Percentiles rank a stretch among this genome's conserved stretches.
phyloP scores from a whole-genome alignment of 2,113 vertebrate species.

The Campylomormyrus tamandua region DNA sequence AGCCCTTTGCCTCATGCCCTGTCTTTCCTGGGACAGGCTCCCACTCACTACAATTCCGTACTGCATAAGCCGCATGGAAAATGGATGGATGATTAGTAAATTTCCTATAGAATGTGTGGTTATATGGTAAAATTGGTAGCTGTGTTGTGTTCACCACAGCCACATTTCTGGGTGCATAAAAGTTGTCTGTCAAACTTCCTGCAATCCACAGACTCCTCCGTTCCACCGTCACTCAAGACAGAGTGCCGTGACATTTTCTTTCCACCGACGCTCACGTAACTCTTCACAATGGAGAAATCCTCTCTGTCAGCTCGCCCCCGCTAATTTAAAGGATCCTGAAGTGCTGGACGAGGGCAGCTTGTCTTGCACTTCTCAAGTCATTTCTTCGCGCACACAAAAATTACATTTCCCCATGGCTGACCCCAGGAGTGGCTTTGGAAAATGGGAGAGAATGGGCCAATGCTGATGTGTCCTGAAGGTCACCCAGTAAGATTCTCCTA shows the following conservation, averaged over 20 bases:
- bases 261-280: neutral
- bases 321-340: conserved; percentile 15
- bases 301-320: neutral
- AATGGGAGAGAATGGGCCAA: neutral
- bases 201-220: neutral
- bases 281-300: neutral
- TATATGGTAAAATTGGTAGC: neutral
- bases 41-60: neutral
- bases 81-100: neutral
- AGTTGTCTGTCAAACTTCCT: neutral
- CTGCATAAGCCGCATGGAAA: neutral
- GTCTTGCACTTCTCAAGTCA: conserved; percentile 10
- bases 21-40: neutral
- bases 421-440: neutral
- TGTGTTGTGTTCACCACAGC: neutral
- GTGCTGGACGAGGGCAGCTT: conserved; percentile 6
- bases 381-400: conserved; percentile 11
- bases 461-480: neutral
- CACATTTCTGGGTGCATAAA: neutral
- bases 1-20: neutral
- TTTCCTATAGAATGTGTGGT: neutral
- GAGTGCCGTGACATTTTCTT: neutral
- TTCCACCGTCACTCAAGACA: neutral
- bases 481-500: neutral
- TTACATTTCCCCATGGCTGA: neutral